Evolutionary conservation across 2,888 invertebrate species (phyloP).

Genomic region (Hartigia nigra): DNA sequence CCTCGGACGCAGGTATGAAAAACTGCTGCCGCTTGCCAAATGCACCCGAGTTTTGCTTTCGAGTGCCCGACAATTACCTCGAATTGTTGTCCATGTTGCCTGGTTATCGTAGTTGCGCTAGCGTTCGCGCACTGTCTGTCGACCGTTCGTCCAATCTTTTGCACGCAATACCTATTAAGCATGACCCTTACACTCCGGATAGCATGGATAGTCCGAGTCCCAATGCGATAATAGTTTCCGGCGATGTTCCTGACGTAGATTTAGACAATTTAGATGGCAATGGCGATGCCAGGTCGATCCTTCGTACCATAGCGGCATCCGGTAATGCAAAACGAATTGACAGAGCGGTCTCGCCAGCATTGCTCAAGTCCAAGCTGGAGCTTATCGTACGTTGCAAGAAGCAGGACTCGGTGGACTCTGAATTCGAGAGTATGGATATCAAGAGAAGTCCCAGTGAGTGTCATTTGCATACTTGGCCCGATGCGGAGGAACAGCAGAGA

Average conservation of each 20-base stretch:
- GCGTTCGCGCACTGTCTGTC: conserved; percentile 65
- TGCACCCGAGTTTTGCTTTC: conserved; percentile 61
- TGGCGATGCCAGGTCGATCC: conserved; percentile 19
- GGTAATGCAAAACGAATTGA: conserved; percentile 35
- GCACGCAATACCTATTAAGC: conserved; percentile 68
- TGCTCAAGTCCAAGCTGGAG: conserved; percentile 59
- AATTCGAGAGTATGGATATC: conserved; percentile 22
- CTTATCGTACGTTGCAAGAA: conserved; percentile 45
- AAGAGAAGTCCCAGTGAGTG: conserved; percentile 43
- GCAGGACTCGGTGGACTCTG: conserved; percentile 14
- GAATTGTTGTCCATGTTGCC: conserved; percentile 61
- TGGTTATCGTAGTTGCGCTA: conserved; percentile 62
- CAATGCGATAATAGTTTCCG: conserved; percentile 46
- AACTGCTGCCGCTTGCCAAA: conserved; percentile 70
- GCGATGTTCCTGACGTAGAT: conserved; percentile 43
- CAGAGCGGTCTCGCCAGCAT: conserved; percentile 57
- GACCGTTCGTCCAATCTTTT: conserved; percentile 67
- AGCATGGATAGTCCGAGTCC: conserved; percentile 83
- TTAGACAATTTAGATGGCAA: conserved; percentile 34
- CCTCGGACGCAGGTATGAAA: conserved; percentile 81
- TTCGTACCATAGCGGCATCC: conserved; percentile 18
- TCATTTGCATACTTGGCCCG: conserved; percentile 42
- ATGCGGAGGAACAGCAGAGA: conserved; percentile 30
- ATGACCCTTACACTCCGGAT: conserved; percentile 87
- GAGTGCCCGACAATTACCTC: conserved; percentile 58